Evolutionary conservation across 2,888 invertebrate species (phyloP).

Genomic region (Electrophaes corylata): DNA sequence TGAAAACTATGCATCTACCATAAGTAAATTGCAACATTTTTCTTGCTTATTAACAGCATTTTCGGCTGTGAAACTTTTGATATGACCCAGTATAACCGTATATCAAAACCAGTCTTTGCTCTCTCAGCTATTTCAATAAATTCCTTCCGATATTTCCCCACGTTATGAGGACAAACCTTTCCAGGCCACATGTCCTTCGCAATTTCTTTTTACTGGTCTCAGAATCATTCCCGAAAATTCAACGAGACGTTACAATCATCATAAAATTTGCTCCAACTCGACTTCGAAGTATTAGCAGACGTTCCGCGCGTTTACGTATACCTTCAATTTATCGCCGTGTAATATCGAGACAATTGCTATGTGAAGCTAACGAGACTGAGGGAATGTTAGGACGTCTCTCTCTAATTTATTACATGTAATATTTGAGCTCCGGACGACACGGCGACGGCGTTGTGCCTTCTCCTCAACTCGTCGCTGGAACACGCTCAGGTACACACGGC

Average conservation of each 20-base stretch:
- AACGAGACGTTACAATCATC: constrained; percentile 50
- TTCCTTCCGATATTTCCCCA: constrained; percentile 37
- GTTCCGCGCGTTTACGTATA: constrained; percentile 44
- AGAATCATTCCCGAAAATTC: constrained; percentile 35
- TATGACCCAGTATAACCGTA: constrained; percentile 20
- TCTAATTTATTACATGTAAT: constrained; percentile 76
- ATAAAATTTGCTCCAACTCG: constrained; percentile 55
- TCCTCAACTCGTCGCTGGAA: constrained; percentile 47
- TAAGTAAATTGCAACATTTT: constrained; percentile 6
- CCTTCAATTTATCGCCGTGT: constrained; percentile 69
- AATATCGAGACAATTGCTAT: constrained; percentile 75
- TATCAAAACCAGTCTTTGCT: constrained; percentile 27
- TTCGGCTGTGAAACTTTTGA: constrained; percentile 9
- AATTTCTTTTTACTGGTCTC: constrained; percentile 38
- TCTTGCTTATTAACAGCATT: constrained; percentile 23
- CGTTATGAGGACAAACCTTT: constrained; percentile 34
- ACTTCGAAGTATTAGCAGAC: constrained; percentile 61
- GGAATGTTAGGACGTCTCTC: constrained; percentile 60
- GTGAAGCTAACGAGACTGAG: constrained; percentile 63
- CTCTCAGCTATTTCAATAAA: constrained; percentile 34
- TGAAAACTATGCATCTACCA: constrained; percentile 4
- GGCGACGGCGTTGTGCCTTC: constrained; percentile 31
- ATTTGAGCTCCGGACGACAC: constrained; percentile 57
- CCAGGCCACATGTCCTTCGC: constrained; percentile 34
- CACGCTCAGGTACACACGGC: constrained; percentile 49